These are phyloP conservation scores for Battus philenor DNA, from an alignment of 1,140 invertebrate genomes.

Conservation along the genomic window DNA sequence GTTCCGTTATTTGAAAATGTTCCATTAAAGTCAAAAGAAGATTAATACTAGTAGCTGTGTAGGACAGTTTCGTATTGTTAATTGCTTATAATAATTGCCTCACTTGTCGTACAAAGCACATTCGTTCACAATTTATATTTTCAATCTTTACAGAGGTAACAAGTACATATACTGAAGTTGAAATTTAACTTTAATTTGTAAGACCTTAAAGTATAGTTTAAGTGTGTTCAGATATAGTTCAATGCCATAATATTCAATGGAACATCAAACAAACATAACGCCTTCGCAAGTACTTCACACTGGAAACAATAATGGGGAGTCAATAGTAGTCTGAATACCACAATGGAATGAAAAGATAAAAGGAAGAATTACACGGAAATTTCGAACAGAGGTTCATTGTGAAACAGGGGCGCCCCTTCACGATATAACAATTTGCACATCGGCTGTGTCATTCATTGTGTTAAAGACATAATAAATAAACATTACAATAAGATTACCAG, in stretches of 20 bases:
- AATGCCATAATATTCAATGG: conserved; percentile 23
- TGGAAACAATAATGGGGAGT: conserved; percentile 59
- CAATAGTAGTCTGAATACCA: conserved; percentile 60
- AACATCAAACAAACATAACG: conserved; percentile 63
- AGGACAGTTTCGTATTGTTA: conserved; percentile 5
- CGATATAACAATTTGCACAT: conserved; percentile 70
- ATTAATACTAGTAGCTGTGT: neutral
- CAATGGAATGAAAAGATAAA: conserved; percentile 64
- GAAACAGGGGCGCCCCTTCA: conserved; percentile 52
- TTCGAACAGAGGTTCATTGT: conserved; percentile 60
- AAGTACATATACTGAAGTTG: neutral
- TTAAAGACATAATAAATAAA: conserved; percentile 64
- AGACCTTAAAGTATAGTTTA: neutral
- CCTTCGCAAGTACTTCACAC: conserved; percentile 43
- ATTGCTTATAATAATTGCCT: conserved; percentile 30
- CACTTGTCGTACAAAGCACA: conserved; percentile 60
- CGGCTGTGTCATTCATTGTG: conserved; percentile 50
- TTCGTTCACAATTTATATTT: conserved; percentile 56
- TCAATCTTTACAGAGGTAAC: neutral
- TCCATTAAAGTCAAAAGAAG: conserved; percentile 23
- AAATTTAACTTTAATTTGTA: neutral
- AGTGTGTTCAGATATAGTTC: neutral
- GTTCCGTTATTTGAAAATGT: no score
- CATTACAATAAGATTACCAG: conserved; percentile 57
- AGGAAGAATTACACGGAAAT: conserved; percentile 70